Evolutionary conservation across 2,797 vertebrate genomes (phyloP).

Genomic region (Oreortyx pictus): DNA sequence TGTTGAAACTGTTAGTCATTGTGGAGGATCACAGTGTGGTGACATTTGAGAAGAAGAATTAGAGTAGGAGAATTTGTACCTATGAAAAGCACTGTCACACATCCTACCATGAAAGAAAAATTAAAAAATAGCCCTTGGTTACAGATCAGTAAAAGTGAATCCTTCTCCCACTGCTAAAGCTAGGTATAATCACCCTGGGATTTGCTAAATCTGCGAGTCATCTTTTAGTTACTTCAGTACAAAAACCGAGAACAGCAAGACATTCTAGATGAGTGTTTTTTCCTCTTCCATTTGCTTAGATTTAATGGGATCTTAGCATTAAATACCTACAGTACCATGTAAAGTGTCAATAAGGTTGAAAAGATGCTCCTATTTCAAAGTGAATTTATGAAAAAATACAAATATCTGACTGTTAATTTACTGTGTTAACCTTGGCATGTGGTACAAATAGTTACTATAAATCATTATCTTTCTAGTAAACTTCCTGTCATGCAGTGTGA

Average conservation of each 20-base stretch:
- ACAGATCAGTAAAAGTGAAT: background rate
- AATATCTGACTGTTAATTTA: background rate
- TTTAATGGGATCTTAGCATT: background rate
- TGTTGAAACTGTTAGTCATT: background rate
- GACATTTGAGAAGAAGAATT: background rate
- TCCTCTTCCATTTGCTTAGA: background rate
- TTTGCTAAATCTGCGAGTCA: background rate
- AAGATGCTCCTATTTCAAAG: background rate
- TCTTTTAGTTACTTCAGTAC: background rate
- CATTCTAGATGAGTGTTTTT: background rate
- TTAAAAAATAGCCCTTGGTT: background rate
- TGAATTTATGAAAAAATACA: background rate
- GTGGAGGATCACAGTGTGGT: background rate
- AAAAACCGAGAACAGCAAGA: background rate
- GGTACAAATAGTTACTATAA: background rate
- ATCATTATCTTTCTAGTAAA: background rate
- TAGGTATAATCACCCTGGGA: background rate
- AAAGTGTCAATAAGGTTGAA: background rate
- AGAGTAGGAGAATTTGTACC: background rate
- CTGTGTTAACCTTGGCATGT: background rate
- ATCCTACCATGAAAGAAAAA: background rate
- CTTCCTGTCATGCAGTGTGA: background rate
- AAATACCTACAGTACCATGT: background rate
- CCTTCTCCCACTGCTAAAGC: background rate
- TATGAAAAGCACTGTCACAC: background rate